Base-by-base conservation (phyloP, 92 coral and sea anemone species). In the Epizoanthus rinbou region DNA sequence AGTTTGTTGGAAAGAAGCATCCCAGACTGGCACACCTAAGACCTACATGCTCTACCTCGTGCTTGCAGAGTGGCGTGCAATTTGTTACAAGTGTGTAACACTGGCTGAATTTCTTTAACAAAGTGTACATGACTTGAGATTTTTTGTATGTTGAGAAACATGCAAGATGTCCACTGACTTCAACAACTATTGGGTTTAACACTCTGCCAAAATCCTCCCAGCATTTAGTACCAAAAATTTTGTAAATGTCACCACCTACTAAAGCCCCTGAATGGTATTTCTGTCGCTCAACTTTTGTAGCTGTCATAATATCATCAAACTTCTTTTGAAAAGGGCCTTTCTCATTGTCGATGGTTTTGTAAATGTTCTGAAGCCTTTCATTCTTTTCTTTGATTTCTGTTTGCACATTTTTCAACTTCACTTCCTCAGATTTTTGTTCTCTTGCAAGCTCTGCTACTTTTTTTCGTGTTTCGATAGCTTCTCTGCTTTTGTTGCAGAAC, bases 1-100 rank as follows among this genome's bases (percentile, higher is more conserved):
- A 68, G 50, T 68, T 68, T 37, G 73, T 68, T 0, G 53, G 52
- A 19, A 68, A 67, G 21, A 28, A 67, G 8, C 50, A 67, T 3
- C 73, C 50, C 52, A 68, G n/a, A 68, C 21, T 50, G 14, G 54
- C 54, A 50, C 54, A 50, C 54, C 73, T 68, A 19, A 68, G 73
- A 7, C 73, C 73, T 31, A 68, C 21, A 39, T 35, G n/a, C 18
- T 68, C 73, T 0, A 68, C 50, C n/a, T 68, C 73, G 10, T 68
- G 52, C 8, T 50, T 50, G 15, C 54, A 50, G 15, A 50, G 15
- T 9, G 54, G 54, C 9, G 54, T 50, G 14, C 15, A 9, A 2
- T 10, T 10, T 50, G 54, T 50, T 9, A 11, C 15, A 9, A 50
- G 54, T 10, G 54, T 50, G 15, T 50, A 50, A 13, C 54, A 50